Evolutionary conservation across 1,140 invertebrate genomes (phyloP).

Genomic region (Mycetomoellerius zeteki): DNA sequence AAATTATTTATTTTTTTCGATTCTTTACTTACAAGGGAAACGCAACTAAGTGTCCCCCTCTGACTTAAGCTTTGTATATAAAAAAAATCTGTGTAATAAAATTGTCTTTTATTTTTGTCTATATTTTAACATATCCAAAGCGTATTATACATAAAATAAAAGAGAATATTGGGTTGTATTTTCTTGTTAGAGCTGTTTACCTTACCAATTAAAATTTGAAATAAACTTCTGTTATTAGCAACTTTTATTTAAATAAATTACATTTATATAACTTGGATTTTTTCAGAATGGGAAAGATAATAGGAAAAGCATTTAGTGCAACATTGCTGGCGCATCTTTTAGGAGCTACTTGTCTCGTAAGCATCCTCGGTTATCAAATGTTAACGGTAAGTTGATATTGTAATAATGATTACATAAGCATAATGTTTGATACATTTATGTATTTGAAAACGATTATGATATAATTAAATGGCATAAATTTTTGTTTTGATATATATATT

Average conservation of each 20-base stretch:
- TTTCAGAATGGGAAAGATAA: constrained; percentile 79
- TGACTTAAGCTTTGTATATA: too few species aligned
- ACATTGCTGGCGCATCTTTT: constrained; percentile 78
- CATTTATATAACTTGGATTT: background rate
- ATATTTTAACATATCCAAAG: too few species aligned
- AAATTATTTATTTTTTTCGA: background rate
- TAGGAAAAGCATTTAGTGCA: constrained; percentile 77
- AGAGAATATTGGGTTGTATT: too few species aligned
- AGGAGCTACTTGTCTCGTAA: constrained; percentile 77
- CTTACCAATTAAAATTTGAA: background rate
- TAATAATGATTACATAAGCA: background rate
- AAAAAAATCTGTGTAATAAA: too few species aligned
- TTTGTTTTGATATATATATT: background rate
- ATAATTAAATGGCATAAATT: background rate
- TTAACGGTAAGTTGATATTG: constrained; percentile 72
- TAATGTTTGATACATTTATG: background rate
- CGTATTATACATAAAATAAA: too few species aligned
- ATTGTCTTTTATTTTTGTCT: too few species aligned
- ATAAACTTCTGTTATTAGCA: background rate
- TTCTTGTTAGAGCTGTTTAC: background rate
- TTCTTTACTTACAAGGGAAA: background rate
- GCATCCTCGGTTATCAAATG: constrained; percentile 82
- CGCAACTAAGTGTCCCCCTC: background rate
- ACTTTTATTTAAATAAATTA: background rate
- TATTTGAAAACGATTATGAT: background rate